Percentiles rank a stretch among this genome's conserved stretches.
These are phyloP conservation scores for Ancistrus triradiatus DNA, from an alignment of 2,113 vertebrate genomes.

Conservation along the genomic window DNA sequence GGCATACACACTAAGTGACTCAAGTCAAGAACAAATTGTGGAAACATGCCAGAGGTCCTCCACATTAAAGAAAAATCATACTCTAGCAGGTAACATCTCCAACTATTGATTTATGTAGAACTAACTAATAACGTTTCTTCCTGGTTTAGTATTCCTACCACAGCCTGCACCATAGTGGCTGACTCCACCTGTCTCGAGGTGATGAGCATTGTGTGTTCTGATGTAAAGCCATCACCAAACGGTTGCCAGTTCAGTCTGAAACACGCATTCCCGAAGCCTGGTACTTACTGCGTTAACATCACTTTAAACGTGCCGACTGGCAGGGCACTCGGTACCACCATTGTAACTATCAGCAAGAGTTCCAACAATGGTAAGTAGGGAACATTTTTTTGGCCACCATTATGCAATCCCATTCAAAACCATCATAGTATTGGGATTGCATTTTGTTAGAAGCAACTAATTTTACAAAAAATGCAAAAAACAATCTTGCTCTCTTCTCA, in stretches of 20 bases:
- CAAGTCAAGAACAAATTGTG: not conserved
- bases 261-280: slow-evolving; percentile 76
- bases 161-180: slow-evolving; percentile 82
- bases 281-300: slow-evolving; percentile 89
- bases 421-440: too few relatives aligned
- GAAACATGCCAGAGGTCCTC: not conserved
- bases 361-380: slow-evolving; percentile 64
- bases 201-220: slow-evolving; percentile 68
- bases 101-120: too few relatives aligned
- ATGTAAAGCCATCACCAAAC: slow-evolving; percentile 49
- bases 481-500: not conserved
- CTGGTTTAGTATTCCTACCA: slow-evolving; percentile 74
- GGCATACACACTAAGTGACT: not conserved
- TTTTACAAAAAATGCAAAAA: too few relatives aligned
- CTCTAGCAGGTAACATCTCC: too few relatives aligned
- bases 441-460: too few relatives aligned
- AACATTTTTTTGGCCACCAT: too few relatives aligned
- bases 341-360: slow-evolving; percentile 72
- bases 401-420: too few relatives aligned
- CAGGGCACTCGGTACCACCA: slow-evolving; percentile 75
- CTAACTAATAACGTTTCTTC: too few relatives aligned
- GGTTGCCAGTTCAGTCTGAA: slow-evolving; percentile 74
- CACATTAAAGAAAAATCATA: too few relatives aligned
- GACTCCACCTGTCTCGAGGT: slow-evolving; percentile 77
- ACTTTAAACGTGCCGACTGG: slow-evolving; percentile 77